These are phyloP conservation scores for Drosophila cracens DNA, from an alignment of 2,888 invertebrate genomes.

Conservation along the genomic window DNA sequence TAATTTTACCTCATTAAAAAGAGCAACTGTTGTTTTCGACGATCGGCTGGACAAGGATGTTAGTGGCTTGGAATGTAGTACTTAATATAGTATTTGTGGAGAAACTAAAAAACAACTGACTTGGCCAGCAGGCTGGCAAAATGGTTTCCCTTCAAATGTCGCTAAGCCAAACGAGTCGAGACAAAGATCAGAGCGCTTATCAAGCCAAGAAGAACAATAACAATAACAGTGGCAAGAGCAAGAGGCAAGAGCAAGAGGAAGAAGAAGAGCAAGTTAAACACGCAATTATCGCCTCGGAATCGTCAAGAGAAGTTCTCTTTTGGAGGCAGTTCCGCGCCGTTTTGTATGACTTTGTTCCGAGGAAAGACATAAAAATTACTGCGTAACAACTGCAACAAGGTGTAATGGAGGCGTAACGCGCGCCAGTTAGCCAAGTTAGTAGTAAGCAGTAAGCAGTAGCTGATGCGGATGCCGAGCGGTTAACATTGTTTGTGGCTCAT, in stretches of 20 bases:
- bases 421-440: slow-evolving; percentile 40
- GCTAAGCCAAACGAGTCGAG: slow-evolving; percentile 22
- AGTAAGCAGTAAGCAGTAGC: neutral
- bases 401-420: slow-evolving; percentile 80
- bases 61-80: neutral
- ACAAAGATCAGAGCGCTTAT: slow-evolving; percentile 54
- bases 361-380: slow-evolving; percentile 83
- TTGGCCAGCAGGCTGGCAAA: slow-evolving; percentile 3
- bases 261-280: slow-evolving; percentile 50
- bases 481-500: slow-evolving; percentile 75
- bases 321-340: slow-evolving; percentile 69
- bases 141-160: slow-evolving; percentile 16
- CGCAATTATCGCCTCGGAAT: slow-evolving; percentile 72
- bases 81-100: neutral
- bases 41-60: neutral
- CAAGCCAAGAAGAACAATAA: slow-evolving; percentile 21
- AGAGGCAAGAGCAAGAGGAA: slow-evolving; percentile 27
- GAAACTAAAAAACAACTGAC: neutral
- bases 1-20: neutral
- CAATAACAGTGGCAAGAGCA: neutral
- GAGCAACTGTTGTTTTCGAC: neutral
- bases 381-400: slow-evolving; percentile 83
- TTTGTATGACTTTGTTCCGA: slow-evolving; percentile 83
- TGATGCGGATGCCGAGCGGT: slow-evolving; percentile 35
- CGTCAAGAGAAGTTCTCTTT: slow-evolving; percentile 42